Evolutionary conservation across 2,888 invertebrate genomes (phyloP).

Genomic region (Venusia cambrica): DNA sequence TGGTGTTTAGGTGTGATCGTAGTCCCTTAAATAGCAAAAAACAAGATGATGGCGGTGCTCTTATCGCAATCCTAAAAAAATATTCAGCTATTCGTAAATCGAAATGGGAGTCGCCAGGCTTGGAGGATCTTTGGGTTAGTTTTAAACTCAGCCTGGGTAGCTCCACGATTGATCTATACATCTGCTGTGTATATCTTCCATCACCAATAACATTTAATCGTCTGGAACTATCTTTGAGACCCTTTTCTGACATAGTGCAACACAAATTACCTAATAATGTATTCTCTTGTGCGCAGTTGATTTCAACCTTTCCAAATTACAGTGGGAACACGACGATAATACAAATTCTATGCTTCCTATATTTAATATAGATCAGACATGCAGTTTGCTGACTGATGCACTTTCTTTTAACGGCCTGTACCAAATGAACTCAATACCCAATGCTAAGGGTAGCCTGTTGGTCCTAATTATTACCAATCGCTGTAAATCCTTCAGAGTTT

Average conservation of each 20-base stretch:
- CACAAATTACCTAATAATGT: constrained; percentile 1
- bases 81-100: not conserved
- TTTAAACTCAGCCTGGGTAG: not conserved
- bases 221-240: not conserved
- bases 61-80: constrained; percentile 1
- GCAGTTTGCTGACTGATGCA: too few species aligned
- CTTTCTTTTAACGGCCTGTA: too few species aligned
- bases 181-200: not conserved
- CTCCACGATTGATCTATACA: not conserved
- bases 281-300: too few species aligned
- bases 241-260: not conserved
- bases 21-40: not conserved
- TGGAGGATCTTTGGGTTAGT: not conserved
- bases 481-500: not conserved
- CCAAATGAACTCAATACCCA: not conserved
- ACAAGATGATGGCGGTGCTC: constrained; percentile 1
- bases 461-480: not conserved
- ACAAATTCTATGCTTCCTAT: too few species aligned
- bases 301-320: too few species aligned
- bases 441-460: not conserved
- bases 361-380: too few species aligned
- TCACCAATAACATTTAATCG: not conserved
- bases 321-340: too few species aligned
- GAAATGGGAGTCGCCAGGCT: not conserved
- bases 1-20: not conserved